Conservation (phyloP, 2,797 vertebrate genomes). For the Emydoidea blandingii region DNA sequence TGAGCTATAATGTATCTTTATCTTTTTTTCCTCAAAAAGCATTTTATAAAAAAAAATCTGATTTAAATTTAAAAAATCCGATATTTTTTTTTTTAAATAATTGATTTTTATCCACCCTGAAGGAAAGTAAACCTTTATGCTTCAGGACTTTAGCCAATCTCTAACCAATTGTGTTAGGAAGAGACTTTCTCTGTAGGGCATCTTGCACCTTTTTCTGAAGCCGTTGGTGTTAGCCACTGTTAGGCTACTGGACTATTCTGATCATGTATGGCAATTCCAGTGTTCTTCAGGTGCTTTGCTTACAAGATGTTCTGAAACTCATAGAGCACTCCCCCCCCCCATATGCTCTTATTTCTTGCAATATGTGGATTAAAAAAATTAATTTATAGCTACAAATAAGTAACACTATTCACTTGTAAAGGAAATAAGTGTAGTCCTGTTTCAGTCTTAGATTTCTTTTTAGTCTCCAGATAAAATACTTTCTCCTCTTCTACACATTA, state of each 20-base stretch:
- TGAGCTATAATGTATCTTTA: no score
- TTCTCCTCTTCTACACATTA: no score
- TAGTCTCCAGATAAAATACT: no score
- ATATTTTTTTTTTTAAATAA: no score
- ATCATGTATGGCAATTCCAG: neutral
- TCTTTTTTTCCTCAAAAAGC: no score
- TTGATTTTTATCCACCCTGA: no score
- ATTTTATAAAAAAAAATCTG: no score
- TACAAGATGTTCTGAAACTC: neutral
- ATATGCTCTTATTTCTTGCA: neutral
- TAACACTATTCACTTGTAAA: neutral
- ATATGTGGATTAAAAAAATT: neutral
- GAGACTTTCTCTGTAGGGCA: no score
- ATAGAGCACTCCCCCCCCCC: neutral
- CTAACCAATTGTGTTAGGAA: neutral
- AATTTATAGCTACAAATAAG: neutral
- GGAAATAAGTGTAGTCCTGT: neutral
- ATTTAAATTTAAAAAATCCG: no score
- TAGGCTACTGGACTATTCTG: neutral
- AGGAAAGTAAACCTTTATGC: neutral
- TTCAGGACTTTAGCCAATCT: neutral
- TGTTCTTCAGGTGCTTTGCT: neutral
- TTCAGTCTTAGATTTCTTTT: neutral
- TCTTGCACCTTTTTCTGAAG: no score
- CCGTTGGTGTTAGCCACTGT: neutral